Base-by-base conservation (phyloP, 2,888 invertebrate species). In the Nomada goodeniana region DNA sequence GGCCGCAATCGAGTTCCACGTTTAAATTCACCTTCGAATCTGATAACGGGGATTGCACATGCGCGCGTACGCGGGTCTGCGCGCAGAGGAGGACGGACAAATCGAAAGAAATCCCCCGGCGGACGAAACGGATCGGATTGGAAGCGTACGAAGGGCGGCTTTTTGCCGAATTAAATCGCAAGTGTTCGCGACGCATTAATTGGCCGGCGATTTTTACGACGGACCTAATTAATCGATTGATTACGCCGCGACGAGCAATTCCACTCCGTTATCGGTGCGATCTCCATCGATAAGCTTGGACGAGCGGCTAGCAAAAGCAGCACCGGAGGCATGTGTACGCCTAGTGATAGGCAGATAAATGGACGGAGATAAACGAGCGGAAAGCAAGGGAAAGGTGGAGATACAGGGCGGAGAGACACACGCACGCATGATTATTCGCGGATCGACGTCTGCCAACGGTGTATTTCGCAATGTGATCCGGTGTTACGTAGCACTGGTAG, bases 341-440 rank as follows among this genome's bases (percentile, higher is more conserved):
- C 52, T 23, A 23, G 57, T 83, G 88, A 88, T 87, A 88, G 85
- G 77, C 83, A 88, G 88, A 88, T 88, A 88, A 88, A 88, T 88
- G 88, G 88, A 88, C 88, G 77, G 79, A 78, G 88, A 88, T 88
- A 88, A 88, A 88, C 85, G 85, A 83, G 81, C 86, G 86, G 85
- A 85, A 85, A 81, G 79, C 85, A 61, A 80, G 82, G 81, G 85
- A 88, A 86, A 84, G 81, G 86, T 77, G 79, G 80, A 81, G 74
- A 80, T 72, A 84, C 64, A 23, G 74, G 76, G 82, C 80, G 72
- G 75, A 69, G 80, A 83, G 75, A 80, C 79, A 76, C 61, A 63
- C 18, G 53, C 29, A 69, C 73, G 76, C 71, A 55, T 59, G 80
- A 68, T 85, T 86, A 78, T 76, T 75, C 73, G 67, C 59, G 74